phyloP scores from a whole-genome alignment of 1,140 invertebrate genomes.

The Diploscapter pachys region DNA sequence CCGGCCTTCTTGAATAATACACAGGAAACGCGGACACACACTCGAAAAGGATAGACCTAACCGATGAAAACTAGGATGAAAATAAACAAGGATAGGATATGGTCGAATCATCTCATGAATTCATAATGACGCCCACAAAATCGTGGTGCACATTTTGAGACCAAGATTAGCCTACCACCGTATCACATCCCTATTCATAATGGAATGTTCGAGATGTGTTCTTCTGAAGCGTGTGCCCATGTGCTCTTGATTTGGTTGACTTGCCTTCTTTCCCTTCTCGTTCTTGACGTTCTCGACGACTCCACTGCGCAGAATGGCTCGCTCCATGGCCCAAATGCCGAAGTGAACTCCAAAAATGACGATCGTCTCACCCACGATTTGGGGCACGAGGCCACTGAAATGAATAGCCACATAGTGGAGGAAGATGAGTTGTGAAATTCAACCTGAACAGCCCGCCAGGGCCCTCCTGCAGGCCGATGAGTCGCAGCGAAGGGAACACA shows the following conservation, averaged over 20 bases:
- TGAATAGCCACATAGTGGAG: constrained; percentile 1
- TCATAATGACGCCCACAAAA: too few species aligned
- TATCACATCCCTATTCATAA: too few species aligned
- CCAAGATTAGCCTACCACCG: too few species aligned
- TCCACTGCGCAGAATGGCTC: constrained; percentile 32
- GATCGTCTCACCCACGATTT: constrained; percentile 43
- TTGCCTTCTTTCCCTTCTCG: constrained; percentile 24
- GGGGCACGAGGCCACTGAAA: constrained; percentile 48
- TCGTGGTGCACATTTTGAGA: too few species aligned
- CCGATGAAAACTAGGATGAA: too few species aligned
- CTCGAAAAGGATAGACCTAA: too few species aligned
- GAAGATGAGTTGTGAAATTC: neutral
- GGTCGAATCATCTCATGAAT: too few species aligned
- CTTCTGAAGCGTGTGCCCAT: too few species aligned
- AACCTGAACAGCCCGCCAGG: constrained; percentile 44
- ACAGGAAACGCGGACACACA: too few species aligned
- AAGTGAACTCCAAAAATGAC: constrained; percentile 43
- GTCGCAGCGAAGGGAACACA: constrained; percentile 28
- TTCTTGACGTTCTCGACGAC: constrained; percentile 38
- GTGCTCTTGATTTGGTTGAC: neutral
- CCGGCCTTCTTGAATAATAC: too few species aligned
- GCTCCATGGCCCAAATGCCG: constrained; percentile 41
- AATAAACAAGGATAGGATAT: too few species aligned
- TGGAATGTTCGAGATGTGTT: too few species aligned
- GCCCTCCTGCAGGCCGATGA: constrained; percentile 52